Conservation (phyloP, 1,140 invertebrate genomes). For the Aphis craccivora region DNA sequence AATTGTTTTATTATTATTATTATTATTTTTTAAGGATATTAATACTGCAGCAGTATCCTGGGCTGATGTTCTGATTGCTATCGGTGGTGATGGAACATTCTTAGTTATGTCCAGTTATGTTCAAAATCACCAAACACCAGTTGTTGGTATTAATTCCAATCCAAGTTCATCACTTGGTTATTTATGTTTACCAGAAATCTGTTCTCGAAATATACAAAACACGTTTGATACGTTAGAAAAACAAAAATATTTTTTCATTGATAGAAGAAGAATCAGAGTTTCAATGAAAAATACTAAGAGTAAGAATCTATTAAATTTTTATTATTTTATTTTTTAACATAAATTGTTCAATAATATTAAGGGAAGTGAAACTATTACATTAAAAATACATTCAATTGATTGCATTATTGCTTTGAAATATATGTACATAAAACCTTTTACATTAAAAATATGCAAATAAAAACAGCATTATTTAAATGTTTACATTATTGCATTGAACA, state of each 20-base stretch:
- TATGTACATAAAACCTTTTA: background rate
- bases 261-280: conserved; percentile 48
- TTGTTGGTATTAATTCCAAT: conserved; percentile 98
- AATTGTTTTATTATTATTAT: background rate
- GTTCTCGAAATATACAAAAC: conserved; percentile 69
- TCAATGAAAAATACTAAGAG: conserved; percentile 46
- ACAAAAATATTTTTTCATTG: conserved; percentile 25
- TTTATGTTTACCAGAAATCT: conserved; percentile 85
- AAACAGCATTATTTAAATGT: background rate
- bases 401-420: background rate
- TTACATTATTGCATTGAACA: background rate
- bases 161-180: conserved; percentile 91
- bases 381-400: background rate
- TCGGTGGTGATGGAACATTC: conserved; percentile 98
- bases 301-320: background rate
- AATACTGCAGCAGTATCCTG: conserved; percentile 66
- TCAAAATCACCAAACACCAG: conserved; percentile 77
- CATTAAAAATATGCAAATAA: background rate
- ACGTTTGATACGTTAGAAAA: conserved; percentile 56
- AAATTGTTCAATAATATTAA: background rate
- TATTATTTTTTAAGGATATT: conserved; percentile 36
- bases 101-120: conserved; percentile 90
- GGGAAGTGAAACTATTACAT: background rate
- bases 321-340: too few relatives aligned
- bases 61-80: conserved; percentile 94